Base-by-base conservation (phyloP, 2,797 vertebrate species). In the Rhinella marina region DNA sequence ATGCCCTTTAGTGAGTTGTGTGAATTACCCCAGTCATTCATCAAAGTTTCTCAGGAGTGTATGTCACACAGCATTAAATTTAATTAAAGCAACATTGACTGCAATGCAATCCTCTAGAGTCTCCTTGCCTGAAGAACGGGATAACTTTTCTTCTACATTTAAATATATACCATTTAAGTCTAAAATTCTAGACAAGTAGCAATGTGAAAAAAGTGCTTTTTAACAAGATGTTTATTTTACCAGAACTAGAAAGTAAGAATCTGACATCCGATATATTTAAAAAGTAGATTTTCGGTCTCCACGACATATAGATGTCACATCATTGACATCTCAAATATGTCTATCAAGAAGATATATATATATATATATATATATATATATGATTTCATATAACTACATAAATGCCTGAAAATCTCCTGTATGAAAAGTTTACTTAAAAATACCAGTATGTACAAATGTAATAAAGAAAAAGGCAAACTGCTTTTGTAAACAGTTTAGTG, bases 41-140 rank as follows among this genome's bases (percentile, higher is more conserved):
- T 94, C 95, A 96, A 95, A 95, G 95, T 95, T 96, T 94, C 95
- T 94, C 92, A 91, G 94, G 83, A 95, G 94, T 95, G 94, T 93
- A 94, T 94, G 95, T 96, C 94, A 95, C 94, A 96, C 93, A 95
- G 95, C 95, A 94, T 95, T 96, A 97, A 94, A 97, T 97, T 97
- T 97, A 95, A 98, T 97, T 97, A 97, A 97, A 97, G 96, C 96
- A 95, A 95, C 95, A 95, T 94, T 95, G 95, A 96, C 95, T 94
- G 95, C 92, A 94, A 94, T 94, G 94, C 94, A 94, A 95, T 94
- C 93, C 95, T 95, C 93, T 56, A 91, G 95, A 95, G 94, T 91
- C 92, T 93, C 92, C 94, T 95, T 96, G 96, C 96, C 96, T 95
- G 92, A 90, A 93, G 92, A 91, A 92, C 92, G 92, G 92, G 92